These are phyloP conservation scores for Chaenodraco wilsoni DNA, from an alignment of 2,797 vertebrate species.

Conservation along the genomic window DNA sequence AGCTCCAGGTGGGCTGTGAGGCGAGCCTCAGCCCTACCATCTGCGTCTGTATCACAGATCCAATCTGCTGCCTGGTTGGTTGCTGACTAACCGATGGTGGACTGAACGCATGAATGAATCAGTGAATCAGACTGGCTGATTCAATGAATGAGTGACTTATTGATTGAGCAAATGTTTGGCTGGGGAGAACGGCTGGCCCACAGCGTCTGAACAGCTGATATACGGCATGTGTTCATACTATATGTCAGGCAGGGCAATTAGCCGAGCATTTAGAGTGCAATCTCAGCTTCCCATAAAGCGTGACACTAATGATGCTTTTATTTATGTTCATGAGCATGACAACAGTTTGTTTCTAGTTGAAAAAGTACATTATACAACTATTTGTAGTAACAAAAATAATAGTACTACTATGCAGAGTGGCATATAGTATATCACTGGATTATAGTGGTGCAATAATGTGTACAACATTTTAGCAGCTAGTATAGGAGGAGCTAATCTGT, in stretches of 20 bases:
- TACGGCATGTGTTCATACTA: slow-evolving; percentile 11
- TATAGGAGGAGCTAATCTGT: too few species aligned
- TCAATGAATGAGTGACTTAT: slow-evolving; percentile 48
- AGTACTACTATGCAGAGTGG: too few species aligned
- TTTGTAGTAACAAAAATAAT: too few species aligned
- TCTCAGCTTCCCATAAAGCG: neutral
- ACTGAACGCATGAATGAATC: slow-evolving; percentile 52
- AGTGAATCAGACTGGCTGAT: slow-evolving; percentile 30
- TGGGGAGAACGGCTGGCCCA: slow-evolving; percentile 36
- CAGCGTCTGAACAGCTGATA: slow-evolving; percentile 53
- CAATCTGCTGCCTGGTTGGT: slow-evolving; percentile 18
- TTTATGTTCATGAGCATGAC: neutral
- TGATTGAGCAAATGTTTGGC: slow-evolving; percentile 58
- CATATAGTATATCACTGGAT: too few species aligned
- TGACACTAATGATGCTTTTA: neutral
- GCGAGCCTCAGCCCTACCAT: slow-evolving; percentile 33
- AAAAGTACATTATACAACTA: too few species aligned
- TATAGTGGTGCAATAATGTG: too few species aligned
- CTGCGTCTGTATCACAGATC: slow-evolving; percentile 47
- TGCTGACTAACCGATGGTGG: slow-evolving; percentile 22
- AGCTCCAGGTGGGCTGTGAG: slow-evolving; percentile 66
- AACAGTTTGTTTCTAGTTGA: neutral
- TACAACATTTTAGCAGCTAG: too few species aligned
- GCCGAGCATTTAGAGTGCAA: slow-evolving; percentile 13
- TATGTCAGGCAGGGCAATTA: slow-evolving; percentile 10